Base-by-base conservation (phyloP, 2,797 vertebrate species). In the Ptychadena robeensis region DNA sequence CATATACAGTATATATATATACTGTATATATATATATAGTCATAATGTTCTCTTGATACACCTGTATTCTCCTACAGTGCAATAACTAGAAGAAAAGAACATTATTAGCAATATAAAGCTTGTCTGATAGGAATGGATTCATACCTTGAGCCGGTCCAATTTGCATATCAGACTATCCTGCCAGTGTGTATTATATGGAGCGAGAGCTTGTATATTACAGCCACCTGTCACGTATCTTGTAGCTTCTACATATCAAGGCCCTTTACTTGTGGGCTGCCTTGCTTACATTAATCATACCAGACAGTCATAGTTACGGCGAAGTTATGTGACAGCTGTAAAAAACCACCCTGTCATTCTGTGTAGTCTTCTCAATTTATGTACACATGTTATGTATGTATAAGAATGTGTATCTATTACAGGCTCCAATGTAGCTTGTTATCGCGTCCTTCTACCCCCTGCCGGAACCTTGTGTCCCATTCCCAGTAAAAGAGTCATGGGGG, bases 251-350 rank as follows among this genome's bases (percentile, higher is more conserved):
- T 59, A 63, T 71, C 35, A 71, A 80, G 67, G 78, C 32, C 78
- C 30, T 80, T 80, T 71, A 63, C 71, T 71, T 44, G n/a, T 30
- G 11, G 27, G 18, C 67, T 32, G 30, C 15, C 38, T 37, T 81
- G 34, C 69, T 64, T 59, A n/a, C 66, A 74, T 81, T 81, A 67
- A 81, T 81, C 80, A 73, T 40, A 74, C 1, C 28, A 30, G 80
- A 73, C 70, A 81, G 61, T 67, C 64, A 74, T 74, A 66, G 80
- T 35, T 30, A 48, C 14, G 30, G n/a, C 65, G 18, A 73, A 65
- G 37, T 67, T 73, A 28, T 65, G 12, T 74, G 71, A 73, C 70
- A 73, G 40, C 27, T 53, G 73, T 74, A 12, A 59, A 70, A 72
- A 71, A 59, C 27, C 22, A 37, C 2, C 35, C 7, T 80, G 30